These are phyloP conservation scores for Siphonodentalium dalli DNA, from an alignment of 2,888 invertebrate species.

Conservation along the genomic window DNA sequence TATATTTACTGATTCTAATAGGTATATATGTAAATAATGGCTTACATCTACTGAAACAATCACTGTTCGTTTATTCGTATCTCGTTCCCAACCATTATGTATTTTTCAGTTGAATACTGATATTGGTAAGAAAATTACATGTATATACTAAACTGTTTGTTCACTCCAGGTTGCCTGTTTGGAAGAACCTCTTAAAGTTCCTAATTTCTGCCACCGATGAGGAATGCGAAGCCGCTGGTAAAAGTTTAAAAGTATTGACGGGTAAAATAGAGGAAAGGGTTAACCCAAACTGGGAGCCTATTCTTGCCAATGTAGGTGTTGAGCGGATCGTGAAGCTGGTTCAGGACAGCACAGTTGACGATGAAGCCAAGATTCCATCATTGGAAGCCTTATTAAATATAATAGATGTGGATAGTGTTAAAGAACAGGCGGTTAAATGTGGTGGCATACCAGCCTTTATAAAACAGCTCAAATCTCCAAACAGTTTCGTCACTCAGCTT, in stretches of 20 bases:
- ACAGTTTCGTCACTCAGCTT: slow-evolving; percentile 42
- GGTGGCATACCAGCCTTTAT: slow-evolving; percentile 53
- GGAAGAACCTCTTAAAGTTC: slow-evolving; percentile 57
- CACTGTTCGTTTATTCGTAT: too few species aligned
- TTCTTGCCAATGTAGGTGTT: slow-evolving; percentile 50
- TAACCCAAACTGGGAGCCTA: slow-evolving; percentile 53
- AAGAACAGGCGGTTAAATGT: slow-evolving; percentile 48
- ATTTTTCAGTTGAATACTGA: too few species aligned
- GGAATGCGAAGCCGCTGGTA: slow-evolving; percentile 53
- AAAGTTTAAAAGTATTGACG: slow-evolving; percentile 51
- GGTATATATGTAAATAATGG: too few species aligned
- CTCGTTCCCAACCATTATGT: too few species aligned
- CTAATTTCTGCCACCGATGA: slow-evolving; percentile 53
- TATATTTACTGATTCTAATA: too few species aligned
- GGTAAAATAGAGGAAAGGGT: slow-evolving; percentile 36
- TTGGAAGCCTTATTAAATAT: slow-evolving; percentile 54
- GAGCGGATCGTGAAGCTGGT: slow-evolving; percentile 57
- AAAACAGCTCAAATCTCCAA: slow-evolving; percentile 46
- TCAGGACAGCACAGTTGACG: slow-evolving; percentile 43
- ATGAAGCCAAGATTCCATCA: slow-evolving; percentile 52
- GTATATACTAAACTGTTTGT: too few species aligned
- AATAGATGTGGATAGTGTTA: slow-evolving; percentile 44
- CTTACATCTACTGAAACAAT: too few species aligned
- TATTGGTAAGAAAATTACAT: too few species aligned
- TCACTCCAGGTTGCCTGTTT: slow-evolving; percentile 56